A percentile compares a stretch with the other conserved stretches of the same genome.
phyloP scores from a whole-genome alignment of 2,888 invertebrate genomes.

The Tetragonula carbonaria region DNA sequence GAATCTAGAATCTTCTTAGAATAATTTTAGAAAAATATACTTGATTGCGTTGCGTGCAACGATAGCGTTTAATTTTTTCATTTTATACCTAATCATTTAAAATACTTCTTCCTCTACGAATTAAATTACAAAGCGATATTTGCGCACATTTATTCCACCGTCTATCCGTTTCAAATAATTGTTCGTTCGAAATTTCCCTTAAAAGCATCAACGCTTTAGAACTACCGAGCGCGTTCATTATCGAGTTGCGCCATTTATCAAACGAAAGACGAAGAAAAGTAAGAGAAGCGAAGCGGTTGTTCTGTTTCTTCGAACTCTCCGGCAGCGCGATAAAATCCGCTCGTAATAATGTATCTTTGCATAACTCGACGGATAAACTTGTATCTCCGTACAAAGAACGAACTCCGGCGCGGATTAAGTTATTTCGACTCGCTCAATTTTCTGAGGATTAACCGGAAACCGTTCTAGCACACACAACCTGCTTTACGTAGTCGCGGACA shows the following conservation, averaged over 20 bases:
- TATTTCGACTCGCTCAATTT: conserved; percentile 21
- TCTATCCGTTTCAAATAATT: too few relatives aligned
- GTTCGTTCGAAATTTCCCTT: background rate
- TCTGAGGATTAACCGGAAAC: conserved; percentile 5
- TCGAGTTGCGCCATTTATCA: background rate
- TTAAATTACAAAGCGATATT: too few relatives aligned
- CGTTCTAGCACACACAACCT: background rate
- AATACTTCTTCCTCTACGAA: too few relatives aligned
- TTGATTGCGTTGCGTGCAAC: too few relatives aligned
- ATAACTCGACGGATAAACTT: conserved; percentile 3
- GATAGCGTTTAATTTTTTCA: too few relatives aligned
- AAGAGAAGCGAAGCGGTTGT: background rate
- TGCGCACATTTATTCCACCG: too few relatives aligned
- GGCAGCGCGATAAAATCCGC: background rate
- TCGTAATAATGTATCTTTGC: conserved; percentile 21
- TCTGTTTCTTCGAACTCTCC: background rate
- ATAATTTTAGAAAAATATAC: too few relatives aligned
- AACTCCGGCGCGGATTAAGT: background rate
- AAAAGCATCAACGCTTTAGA: background rate
- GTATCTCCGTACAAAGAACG: conserved; percentile 1
- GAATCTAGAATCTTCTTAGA: too few relatives aligned
- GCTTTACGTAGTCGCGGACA: background rate
- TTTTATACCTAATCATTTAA: too few relatives aligned
- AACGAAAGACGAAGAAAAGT: background rate
- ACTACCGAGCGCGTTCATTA: background rate